Conservation (phyloP, 2,113 vertebrate species). For the Odocoileus hemionus region DNA sequence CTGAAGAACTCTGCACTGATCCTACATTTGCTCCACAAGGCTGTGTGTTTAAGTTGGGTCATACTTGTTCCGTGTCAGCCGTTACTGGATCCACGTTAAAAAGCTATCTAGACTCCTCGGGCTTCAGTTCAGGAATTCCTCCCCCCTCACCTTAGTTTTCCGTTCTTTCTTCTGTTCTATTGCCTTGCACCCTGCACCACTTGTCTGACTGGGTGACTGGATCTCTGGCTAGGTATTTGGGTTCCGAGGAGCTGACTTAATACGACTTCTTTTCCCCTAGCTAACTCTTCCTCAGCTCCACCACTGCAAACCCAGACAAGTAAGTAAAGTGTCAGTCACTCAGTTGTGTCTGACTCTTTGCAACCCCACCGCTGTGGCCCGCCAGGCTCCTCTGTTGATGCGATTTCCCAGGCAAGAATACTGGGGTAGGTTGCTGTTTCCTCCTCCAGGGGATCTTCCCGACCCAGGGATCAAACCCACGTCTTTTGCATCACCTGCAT, state of each 20-base stretch:
- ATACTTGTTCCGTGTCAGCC: not conserved
- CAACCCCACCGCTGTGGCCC: not conserved
- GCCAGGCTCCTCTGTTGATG: not conserved
- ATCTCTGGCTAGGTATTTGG: not conserved
- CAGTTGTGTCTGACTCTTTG: not conserved
- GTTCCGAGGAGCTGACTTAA: not conserved
- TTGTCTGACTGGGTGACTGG: not conserved
- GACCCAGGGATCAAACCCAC: not conserved
- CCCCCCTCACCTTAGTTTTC: not conserved
- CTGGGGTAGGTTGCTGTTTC: not conserved
- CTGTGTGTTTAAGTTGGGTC: not conserved
- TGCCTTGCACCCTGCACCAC: not conserved
- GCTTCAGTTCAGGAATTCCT: not conserved
- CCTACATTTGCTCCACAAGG: not conserved
- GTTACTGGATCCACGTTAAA: not conserved
- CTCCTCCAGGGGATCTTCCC: not conserved
- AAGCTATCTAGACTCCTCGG: not conserved
- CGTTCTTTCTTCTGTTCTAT: not conserved
- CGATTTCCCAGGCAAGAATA: not conserved
- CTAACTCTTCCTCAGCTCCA: not conserved
- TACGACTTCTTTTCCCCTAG: not conserved
- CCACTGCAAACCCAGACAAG: not conserved
- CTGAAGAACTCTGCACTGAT: not conserved
- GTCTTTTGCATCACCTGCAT: not conserved
- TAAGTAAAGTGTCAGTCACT: not conserved